Percentiles rank a stretch among this genome's conserved stretches.
phyloP scores from a whole-genome alignment of 2,113 vertebrate genomes.

The Addax nasomaculatus region DNA sequence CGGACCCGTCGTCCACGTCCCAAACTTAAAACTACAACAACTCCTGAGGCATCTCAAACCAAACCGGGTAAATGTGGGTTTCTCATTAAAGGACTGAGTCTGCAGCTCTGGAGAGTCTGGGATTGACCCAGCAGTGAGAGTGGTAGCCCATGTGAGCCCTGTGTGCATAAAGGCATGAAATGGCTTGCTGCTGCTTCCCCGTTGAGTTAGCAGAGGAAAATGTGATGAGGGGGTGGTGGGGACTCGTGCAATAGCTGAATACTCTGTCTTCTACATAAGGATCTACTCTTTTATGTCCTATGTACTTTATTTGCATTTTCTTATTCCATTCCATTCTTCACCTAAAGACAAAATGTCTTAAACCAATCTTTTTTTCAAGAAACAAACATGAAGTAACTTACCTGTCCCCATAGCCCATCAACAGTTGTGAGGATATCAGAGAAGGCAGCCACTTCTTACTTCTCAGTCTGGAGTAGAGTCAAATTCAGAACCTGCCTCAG shows the following conservation, averaged over 20 bases:
- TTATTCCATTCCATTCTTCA: not conserved
- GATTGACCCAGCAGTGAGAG: not conserved
- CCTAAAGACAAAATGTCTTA: not conserved
- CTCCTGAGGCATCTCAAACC: slow-evolving; percentile 66
- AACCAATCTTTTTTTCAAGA: not conserved
- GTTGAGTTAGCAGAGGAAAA: not conserved
- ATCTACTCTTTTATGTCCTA: not conserved
- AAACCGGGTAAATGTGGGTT: slow-evolving; percentile 78
- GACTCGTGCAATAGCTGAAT: not conserved
- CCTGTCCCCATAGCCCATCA: not conserved
- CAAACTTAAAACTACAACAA: slow-evolving; percentile 71
- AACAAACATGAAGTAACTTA: not conserved
- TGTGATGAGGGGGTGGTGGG: not conserved
- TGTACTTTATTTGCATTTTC: not conserved
- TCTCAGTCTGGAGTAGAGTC: not conserved
- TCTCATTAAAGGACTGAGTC: not conserved
- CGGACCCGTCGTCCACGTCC: slow-evolving; percentile 57
- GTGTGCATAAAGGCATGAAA: not conserved
- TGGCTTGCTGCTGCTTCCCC: not conserved
- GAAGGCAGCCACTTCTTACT: not conserved
- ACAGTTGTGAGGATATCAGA: not conserved
- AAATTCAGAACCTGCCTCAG: not conserved
- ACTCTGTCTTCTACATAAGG: not conserved
- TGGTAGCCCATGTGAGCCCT: not conserved
- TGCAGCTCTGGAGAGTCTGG: not conserved